A percentile compares a stretch with the other conserved stretches of the same genome.
Evolutionary conservation across 2,888 invertebrate species (phyloP).

Genomic region (Hofmannophila pseudospretella): DNA sequence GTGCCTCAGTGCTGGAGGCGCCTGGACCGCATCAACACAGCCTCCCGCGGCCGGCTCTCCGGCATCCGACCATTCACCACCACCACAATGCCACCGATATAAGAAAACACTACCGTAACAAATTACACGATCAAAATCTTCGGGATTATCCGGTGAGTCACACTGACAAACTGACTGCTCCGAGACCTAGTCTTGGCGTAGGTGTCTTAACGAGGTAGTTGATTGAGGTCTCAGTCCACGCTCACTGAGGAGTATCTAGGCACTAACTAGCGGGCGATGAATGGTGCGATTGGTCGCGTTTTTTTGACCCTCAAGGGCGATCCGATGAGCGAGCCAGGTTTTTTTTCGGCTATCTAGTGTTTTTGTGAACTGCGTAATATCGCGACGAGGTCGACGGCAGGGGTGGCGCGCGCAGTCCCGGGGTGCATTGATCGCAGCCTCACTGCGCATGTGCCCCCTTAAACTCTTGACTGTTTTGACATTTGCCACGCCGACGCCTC

Average conservation of each 20-base stretch:
- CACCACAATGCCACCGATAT: constrained; percentile 38
- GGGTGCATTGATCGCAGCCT: constrained; percentile 69
- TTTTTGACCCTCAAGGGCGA: constrained; percentile 53
- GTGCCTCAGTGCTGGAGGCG: constrained; percentile 51
- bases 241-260: constrained; percentile 31
- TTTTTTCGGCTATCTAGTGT: constrained; percentile 54
- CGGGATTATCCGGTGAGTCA: constrained; percentile 70
- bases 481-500: constrained; percentile 35
- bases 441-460: constrained; percentile 62
- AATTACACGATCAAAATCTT: constrained; percentile 45
- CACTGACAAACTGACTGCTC: constrained; percentile 50
- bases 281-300: constrained; percentile 29
- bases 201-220: constrained; percentile 66
- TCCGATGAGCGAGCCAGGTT: constrained; percentile 38
- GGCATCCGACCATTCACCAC: constrained; percentile 63
- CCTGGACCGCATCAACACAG: constrained; percentile 65
- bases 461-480: constrained; percentile 57
- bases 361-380: constrained; percentile 72
- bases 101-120: constrained; percentile 39
- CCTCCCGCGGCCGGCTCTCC: constrained; percentile 61
- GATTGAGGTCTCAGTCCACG: constrained; percentile 48
- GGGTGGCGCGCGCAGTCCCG: constrained; percentile 67
- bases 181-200: constrained; percentile 38
- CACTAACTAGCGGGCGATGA: constrained; percentile 29
- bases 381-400: constrained; percentile 28